These are phyloP conservation scores for Drosophila guanche DNA, from an alignment of 1,140 invertebrate species.

Conservation along the genomic window DNA sequence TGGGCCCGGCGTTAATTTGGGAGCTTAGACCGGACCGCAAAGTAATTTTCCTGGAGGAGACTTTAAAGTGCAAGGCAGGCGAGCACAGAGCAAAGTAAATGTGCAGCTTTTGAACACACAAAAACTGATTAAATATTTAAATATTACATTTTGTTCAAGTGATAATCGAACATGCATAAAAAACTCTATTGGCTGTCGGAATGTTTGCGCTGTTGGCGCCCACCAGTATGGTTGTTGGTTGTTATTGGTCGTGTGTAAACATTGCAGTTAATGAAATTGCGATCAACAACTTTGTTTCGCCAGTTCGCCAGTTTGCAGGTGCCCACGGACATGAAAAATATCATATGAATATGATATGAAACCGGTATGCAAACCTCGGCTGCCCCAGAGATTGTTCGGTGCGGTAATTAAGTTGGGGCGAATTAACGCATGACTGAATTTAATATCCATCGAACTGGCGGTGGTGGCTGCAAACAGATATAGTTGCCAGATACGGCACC, in stretches of 20 bases:
- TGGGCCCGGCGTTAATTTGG: slow-evolving; percentile 23
- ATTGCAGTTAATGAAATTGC: slow-evolving; percentile 48
- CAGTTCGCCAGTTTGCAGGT: background rate
- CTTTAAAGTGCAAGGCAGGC: background rate
- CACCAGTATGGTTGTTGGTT: slow-evolving; percentile 10
- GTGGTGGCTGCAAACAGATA: background rate
- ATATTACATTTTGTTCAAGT: background rate
- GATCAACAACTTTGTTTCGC: slow-evolving; percentile 33
- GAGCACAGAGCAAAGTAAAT: slow-evolving; percentile 14
- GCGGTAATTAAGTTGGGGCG: slow-evolving; percentile 43
- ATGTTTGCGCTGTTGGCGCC: background rate
- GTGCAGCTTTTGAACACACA: background rate
- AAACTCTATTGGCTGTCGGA: too few species aligned
- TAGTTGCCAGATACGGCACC: background rate
- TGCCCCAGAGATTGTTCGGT: slow-evolving; percentile 19
- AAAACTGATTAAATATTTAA: background rate
- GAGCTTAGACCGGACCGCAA: slow-evolving; percentile 29
- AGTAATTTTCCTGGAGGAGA: slow-evolving; percentile 44
- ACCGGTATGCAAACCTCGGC: slow-evolving; percentile 30
- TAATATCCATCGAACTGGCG: slow-evolving; percentile 6
- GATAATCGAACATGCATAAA: too few species aligned
- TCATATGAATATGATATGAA: slow-evolving; percentile 18
- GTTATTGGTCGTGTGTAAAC: slow-evolving; percentile 21
- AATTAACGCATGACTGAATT: slow-evolving; percentile 48
- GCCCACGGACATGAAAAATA: too few species aligned